These are phyloP conservation scores for Ennomos fuscantarius DNA, from an alignment of 2,888 invertebrate species.

Conservation along the genomic window DNA sequence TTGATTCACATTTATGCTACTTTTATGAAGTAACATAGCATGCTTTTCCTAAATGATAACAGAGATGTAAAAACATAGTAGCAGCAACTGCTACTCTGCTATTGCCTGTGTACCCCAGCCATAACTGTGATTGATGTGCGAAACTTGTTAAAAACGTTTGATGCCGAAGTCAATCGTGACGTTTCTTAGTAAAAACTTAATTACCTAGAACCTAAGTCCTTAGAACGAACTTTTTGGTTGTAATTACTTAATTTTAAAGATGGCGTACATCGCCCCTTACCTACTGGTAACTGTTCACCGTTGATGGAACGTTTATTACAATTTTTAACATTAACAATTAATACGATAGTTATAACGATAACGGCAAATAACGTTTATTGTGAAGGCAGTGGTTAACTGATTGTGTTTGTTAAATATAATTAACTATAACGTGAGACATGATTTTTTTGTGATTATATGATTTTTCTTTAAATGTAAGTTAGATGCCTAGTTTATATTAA, in stretches of 20 bases:
- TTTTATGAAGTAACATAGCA: background rate
- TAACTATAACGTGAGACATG: slow-evolving; percentile 31
- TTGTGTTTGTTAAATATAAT: slow-evolving; percentile 52
- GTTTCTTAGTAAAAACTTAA: slow-evolving; percentile 60
- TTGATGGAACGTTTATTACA: slow-evolving; percentile 81
- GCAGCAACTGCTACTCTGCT: background rate
- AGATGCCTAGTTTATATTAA: slow-evolving; percentile 28
- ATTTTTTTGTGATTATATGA: slow-evolving; percentile 40
- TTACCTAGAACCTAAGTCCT: slow-evolving; percentile 81
- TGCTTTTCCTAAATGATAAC: no score
- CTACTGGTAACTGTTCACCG: slow-evolving; percentile 85
- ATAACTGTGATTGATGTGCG: slow-evolving; percentile 37
- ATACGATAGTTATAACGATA: slow-evolving; percentile 69
- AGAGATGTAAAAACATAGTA: no score
- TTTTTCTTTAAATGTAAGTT: slow-evolving; percentile 30
- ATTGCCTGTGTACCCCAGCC: slow-evolving; percentile 21
- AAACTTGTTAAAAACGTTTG: slow-evolving; percentile 33
- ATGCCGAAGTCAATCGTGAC: slow-evolving; percentile 52
- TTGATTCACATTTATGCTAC: slow-evolving; percentile 1
- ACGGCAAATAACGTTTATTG: slow-evolving; percentile 67
- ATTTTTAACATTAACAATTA: slow-evolving; percentile 75
- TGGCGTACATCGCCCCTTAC: slow-evolving; percentile 69
- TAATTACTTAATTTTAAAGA: slow-evolving; percentile 76
- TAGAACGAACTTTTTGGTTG: slow-evolving; percentile 85
- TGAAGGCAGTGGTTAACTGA: slow-evolving; percentile 72